Percentiles rank a stretch among this genome's conserved stretches.
Conservation (phyloP, 2,888 invertebrate genomes). For the Deilephila elpenor region DNA sequence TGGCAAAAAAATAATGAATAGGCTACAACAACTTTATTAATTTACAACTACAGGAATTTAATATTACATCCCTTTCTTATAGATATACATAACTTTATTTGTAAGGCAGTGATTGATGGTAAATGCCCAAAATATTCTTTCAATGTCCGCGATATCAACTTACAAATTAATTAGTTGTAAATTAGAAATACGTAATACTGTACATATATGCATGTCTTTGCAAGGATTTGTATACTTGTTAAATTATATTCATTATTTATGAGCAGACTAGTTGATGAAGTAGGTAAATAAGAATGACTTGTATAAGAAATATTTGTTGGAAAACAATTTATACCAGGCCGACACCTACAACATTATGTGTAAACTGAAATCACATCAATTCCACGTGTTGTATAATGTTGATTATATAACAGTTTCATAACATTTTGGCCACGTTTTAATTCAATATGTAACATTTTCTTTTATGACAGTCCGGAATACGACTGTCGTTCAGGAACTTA, state of each 20-base stretch:
- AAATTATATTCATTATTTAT: background rate
- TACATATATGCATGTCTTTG: background rate
- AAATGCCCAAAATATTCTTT: too few relatives aligned
- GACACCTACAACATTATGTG: background rate
- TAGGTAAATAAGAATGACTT: background rate
- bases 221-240: background rate
- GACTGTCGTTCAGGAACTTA: background rate
- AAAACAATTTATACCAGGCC: slow-evolving; percentile 5
- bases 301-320: slow-evolving; percentile 2
- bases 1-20: too few relatives aligned
- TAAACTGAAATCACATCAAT: background rate
- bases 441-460: background rate
- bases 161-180: background rate
- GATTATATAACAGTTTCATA: slow-evolving; percentile 1
- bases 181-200: background rate
- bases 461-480: background rate
- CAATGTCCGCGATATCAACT: background rate
- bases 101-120: too few relatives aligned
- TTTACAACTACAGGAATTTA: too few relatives aligned
- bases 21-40: too few relatives aligned
- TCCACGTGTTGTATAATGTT: slow-evolving; percentile 16
- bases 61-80: too few relatives aligned
- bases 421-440: slow-evolving; percentile 18
- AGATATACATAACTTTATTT: too few relatives aligned
- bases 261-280: background rate